Percentiles rank a stretch among this genome's conserved stretches.
Conservation (phyloP, 1,140 invertebrate genomes). For the Drosophila neocordata region DNA sequence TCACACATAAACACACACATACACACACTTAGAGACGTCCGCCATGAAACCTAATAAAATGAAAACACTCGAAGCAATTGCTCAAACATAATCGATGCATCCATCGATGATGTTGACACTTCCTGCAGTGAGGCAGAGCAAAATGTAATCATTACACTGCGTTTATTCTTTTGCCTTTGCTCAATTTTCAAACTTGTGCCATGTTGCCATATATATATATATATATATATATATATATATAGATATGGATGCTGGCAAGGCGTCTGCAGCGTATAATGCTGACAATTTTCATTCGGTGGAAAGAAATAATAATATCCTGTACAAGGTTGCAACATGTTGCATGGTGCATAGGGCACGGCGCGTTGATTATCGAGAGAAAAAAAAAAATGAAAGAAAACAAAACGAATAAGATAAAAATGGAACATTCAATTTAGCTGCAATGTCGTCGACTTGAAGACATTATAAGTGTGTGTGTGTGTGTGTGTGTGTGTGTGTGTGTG, state of each 20-base stretch:
- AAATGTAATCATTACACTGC: constrained; percentile 36
- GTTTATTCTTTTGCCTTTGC: constrained; percentile 9
- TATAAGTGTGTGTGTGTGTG: constrained; percentile 3
- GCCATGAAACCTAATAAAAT: constrained; percentile 26
- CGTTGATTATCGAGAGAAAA: constrained; percentile 53
- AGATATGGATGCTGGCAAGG: neutral
- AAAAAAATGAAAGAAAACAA: constrained; percentile 13
- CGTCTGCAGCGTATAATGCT: constrained; percentile 33
- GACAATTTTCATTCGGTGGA: constrained; percentile 23
- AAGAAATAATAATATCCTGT: constrained; percentile 69
- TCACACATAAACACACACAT: neutral
- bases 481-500: neutral
- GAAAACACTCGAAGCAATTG: constrained; percentile 6
- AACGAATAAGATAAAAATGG: constrained; percentile 36
- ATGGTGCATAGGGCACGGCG: constrained; percentile 19
- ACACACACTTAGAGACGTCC: neutral
- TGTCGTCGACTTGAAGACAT: constrained; percentile 34
- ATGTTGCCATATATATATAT: neutral
- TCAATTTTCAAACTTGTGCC: neutral
- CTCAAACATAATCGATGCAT: constrained; percentile 44
- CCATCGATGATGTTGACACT: constrained; percentile 40
- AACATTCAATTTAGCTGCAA: constrained; percentile 67
- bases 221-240: neutral
- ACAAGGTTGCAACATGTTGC: constrained; percentile 72
- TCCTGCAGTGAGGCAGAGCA: constrained; percentile 41